These are phyloP conservation scores for Plecotus auritus DNA, from an alignment of 2,113 vertebrate genomes.

Conservation along the genomic window DNA sequence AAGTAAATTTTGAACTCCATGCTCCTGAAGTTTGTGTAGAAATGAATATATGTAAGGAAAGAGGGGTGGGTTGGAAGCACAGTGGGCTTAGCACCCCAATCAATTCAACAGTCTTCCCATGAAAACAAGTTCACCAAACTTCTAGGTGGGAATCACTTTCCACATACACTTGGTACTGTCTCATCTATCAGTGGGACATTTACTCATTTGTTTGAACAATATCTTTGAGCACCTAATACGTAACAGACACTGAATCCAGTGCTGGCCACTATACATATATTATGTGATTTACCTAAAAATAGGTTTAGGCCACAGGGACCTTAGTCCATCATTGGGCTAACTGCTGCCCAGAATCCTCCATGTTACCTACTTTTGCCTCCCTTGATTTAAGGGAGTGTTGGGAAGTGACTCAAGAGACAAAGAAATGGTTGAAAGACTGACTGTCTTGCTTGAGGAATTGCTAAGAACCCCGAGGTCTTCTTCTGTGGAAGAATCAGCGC, in stretches of 20 bases:
- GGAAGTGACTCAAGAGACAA: neutral
- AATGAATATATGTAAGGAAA: neutral
- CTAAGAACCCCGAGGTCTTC: neutral
- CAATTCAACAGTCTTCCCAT: neutral
- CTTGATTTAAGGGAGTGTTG: neutral
- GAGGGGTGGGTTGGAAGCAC: neutral
- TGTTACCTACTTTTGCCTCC: neutral
- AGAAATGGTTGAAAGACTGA: neutral
- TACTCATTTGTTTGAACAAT: neutral
- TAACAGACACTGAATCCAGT: neutral
- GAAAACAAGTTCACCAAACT: neutral
- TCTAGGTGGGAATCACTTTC: neutral
- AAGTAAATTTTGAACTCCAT: neutral
- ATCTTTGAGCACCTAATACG: neutral
- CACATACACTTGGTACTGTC: neutral
- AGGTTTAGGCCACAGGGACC: neutral
- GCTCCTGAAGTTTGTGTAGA: neutral
- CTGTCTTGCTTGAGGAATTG: neutral
- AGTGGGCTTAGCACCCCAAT: neutral
- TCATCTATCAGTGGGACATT: neutral
- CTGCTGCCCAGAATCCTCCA: neutral
- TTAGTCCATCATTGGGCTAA: neutral
- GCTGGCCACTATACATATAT: neutral
- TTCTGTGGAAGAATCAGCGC: neutral
- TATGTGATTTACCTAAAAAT: neutral